A percentile compares a stretch with the other conserved stretches of the same genome.
These are phyloP conservation scores for Ceratina japonica DNA, from an alignment of 1,140 invertebrate genomes.

Conservation along the genomic window DNA sequence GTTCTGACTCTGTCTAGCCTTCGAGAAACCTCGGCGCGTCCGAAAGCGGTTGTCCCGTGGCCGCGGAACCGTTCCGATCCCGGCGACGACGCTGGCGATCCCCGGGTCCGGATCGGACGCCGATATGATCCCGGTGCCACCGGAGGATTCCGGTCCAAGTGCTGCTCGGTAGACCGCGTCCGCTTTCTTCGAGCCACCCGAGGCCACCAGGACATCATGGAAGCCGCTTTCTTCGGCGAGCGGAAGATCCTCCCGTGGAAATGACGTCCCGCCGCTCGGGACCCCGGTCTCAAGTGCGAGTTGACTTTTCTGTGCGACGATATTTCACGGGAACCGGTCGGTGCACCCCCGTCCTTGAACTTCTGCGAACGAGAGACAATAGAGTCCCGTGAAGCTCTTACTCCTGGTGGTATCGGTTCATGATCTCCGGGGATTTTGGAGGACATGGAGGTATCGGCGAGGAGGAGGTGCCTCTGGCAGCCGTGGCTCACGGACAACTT, in stretches of 20 bases:
- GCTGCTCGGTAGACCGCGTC: not conserved
- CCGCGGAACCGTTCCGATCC: not conserved
- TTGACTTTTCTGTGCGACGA: not conserved
- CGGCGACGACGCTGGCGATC: not conserved
- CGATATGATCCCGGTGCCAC: not conserved
- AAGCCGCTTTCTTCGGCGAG: conserved; percentile 39
- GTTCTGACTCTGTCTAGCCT: not conserved
- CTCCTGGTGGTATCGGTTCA: not conserved
- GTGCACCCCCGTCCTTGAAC: not conserved
- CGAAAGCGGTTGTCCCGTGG: not conserved
- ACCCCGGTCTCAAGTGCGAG: not conserved
- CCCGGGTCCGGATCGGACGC: not conserved
- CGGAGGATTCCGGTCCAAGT: not conserved
- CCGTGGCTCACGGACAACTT: conserved; percentile 73
- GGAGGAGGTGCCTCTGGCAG: conserved; percentile 72
- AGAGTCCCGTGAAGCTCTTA: not conserved
- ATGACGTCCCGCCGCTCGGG: not conserved
- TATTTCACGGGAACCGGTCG: not conserved
- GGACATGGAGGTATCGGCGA: conserved; percentile 70
- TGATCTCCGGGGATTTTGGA: not conserved
- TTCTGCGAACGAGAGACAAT: not conserved
- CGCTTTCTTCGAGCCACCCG: conserved; percentile 10
- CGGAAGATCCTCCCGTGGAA: conserved; percentile 25
- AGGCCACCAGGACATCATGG: conserved; percentile 26
- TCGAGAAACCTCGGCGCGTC: not conserved